Evolutionary conservation across 2,797 vertebrate species (phyloP).

Genomic region (Rhodeus uyekii): DNA sequence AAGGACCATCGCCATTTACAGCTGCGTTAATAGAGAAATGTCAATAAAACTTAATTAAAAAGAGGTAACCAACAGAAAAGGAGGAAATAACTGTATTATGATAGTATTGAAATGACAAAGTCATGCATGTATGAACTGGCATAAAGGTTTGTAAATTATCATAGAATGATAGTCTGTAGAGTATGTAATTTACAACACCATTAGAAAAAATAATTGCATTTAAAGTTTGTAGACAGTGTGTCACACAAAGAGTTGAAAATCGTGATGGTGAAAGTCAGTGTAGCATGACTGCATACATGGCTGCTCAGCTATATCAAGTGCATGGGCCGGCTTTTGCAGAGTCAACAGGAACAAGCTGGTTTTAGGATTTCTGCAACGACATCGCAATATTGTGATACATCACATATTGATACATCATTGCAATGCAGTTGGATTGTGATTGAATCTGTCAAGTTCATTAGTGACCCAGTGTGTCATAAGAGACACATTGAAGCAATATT

Average conservation of each 20-base stretch:
- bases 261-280: not conserved
- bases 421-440: not conserved
- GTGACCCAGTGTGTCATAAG: not conserved
- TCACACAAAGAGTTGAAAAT: not conserved
- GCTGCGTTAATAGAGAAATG: not conserved
- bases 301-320: conserved; percentile 8
- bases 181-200: not conserved
- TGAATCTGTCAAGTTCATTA: not conserved
- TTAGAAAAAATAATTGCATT: not conserved
- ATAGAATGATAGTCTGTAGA: not conserved
- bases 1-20: not conserved
- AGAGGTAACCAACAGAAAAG: not conserved
- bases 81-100: not conserved
- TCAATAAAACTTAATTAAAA: not conserved
- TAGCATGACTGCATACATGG: conserved; percentile 31
- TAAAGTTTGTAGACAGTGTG: not conserved
- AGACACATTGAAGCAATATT: not conserved
- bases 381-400: not conserved
- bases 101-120: too few relatives aligned
- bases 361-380: not conserved
- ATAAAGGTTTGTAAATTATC: not conserved
- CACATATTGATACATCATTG: not conserved
- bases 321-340: not conserved
- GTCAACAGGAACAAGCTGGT: not conserved
- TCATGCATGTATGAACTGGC: not conserved